These are phyloP conservation scores for Megaptera novaeangliae DNA, from an alignment of 2,113 vertebrate species.

Conservation along the genomic window DNA sequence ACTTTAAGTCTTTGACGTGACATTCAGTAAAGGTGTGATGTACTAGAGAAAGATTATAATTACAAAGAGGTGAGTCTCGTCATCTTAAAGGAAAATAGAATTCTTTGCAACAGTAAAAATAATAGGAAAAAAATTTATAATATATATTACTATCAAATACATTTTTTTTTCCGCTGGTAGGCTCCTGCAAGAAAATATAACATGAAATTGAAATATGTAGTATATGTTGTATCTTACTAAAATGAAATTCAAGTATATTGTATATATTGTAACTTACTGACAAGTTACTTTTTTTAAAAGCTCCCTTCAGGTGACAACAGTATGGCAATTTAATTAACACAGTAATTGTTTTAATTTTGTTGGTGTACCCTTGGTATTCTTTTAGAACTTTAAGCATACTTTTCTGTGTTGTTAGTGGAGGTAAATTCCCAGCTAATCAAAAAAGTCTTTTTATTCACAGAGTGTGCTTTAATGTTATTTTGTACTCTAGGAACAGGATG, in stretches of 20 bases:
- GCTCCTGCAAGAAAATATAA: background rate
- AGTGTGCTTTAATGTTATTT: background rate
- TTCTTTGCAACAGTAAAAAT: background rate
- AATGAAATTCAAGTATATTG: background rate
- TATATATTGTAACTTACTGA: background rate
- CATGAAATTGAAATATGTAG: background rate
- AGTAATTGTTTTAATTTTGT: background rate
- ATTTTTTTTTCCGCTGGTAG: background rate
- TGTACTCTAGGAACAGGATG: background rate
- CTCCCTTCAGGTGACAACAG: background rate
- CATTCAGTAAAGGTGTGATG: background rate
- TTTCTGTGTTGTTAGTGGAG: background rate
- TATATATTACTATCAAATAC: background rate
- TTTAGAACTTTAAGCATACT: background rate
- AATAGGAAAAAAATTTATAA: background rate
- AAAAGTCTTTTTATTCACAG: background rate
- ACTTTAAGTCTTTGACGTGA: background rate
- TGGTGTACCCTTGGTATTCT: background rate
- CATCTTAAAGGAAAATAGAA: background rate
- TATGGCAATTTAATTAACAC: background rate
- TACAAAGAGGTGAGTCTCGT: background rate
- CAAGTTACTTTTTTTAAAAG: background rate
- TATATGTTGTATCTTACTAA: background rate
- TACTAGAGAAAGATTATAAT: background rate
- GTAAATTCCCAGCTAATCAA: background rate